Evolutionary conservation across 92 coral and sea anemone genomes (phyloP), one percentile per base, ranked within the genome.

Genomic region (Porites evermanni): DNA sequence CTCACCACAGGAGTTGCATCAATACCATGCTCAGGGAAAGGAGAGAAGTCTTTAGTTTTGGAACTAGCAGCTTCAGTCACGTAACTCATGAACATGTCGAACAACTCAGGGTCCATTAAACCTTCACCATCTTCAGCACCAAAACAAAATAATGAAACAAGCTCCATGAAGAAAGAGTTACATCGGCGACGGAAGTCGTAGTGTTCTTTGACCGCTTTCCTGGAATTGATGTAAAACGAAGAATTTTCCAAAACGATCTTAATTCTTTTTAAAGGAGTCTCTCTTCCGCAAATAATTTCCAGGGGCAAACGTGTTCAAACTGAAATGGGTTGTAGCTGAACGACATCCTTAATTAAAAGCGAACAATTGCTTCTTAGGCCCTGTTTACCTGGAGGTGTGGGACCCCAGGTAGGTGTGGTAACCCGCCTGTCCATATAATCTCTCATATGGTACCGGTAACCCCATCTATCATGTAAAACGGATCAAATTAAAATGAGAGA

Each of bases 1-100:
- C 98, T 88, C 75, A 95, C 96, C 64, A 95, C 96, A 9, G 98
- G 98, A 8, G 96, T 95, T 61, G 92, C 85, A 75, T 95, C 98
- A 38, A 93, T 91, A 47, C 94, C 96, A 74, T 93, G 91, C 78
- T 91, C 96, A 58, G 94, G 94, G 74, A 95, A 95, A 12, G 98
- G 98, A 2, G 98, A 90, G 66, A 95, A 95, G 67, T 77, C 88
- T 64, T 91, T 90, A 23, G 98, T 93, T 53, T 82, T 70, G 3
- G 93, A 88, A 52, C 79, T 82, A 29, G 47, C 47, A 38, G 88
- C 90, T n/a, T 88, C 84, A n/a, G 88, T 87, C 52, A 95, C 94
- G 47, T 95, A 95, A 7, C 91, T 65, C 92, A 95, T 93, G 76
- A 93, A 91, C 84, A 91, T 95, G 53, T 82, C 75, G 75, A 95